These are phyloP conservation scores for Columba guinea DNA, from an alignment of 2,797 vertebrate genomes.

Conservation along the genomic window DNA sequence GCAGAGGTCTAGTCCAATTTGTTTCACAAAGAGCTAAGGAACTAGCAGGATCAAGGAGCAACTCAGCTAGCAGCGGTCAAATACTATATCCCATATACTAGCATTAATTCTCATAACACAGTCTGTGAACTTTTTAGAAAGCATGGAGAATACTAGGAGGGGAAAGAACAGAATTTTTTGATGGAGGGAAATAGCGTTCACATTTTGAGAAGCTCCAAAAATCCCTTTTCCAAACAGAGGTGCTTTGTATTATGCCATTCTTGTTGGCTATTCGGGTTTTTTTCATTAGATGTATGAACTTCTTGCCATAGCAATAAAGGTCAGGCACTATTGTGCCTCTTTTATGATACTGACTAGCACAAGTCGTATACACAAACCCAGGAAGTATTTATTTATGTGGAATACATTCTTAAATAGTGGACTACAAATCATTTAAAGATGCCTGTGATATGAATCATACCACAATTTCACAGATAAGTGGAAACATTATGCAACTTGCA, in stretches of 20 bases:
- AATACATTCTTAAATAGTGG: constrained; percentile 40
- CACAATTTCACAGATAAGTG: constrained; percentile 60
- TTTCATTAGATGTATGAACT: constrained; percentile 27
- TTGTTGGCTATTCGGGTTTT: not conserved
- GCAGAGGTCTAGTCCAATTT: not conserved
- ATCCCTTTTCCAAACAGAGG: constrained; percentile 8
- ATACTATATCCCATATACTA: not conserved
- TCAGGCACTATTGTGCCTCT: constrained; percentile 21
- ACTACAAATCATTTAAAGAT: constrained; percentile 60
- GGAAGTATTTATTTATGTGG: constrained; percentile 60
- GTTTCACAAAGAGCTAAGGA: not conserved
- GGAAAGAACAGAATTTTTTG: not conserved
- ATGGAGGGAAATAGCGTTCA: not conserved
- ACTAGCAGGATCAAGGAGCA: not conserved
- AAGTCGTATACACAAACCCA: constrained; percentile 30
- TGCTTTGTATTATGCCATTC: constrained; percentile 1
- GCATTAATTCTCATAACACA: not conserved
- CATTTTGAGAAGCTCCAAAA: constrained; percentile 14
- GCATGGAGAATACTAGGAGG: not conserved
- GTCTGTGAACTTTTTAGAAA: not conserved
- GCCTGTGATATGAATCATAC: constrained; percentile 65
- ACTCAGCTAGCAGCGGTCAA: not conserved
- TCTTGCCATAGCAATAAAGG: constrained; percentile 27
- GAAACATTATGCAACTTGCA: constrained; percentile 63
- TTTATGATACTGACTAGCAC: constrained; percentile 47